These are phyloP conservation scores for Drymodes brunneopygia DNA, from an alignment of 2,113 vertebrate genomes.

Conservation along the genomic window DNA sequence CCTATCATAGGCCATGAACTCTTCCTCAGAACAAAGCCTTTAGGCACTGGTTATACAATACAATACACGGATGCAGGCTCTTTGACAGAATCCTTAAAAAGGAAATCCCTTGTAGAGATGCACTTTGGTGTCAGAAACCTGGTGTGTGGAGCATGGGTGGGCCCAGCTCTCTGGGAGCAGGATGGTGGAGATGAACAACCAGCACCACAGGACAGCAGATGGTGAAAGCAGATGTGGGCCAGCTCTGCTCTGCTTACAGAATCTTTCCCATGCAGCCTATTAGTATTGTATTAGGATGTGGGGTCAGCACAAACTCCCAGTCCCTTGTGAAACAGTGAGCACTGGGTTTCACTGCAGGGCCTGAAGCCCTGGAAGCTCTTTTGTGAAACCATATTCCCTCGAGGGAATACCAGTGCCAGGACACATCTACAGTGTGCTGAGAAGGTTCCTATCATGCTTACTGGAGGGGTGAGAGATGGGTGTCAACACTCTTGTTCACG, in stretches of 20 bases:
- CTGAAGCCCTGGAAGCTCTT: fast-evolving
- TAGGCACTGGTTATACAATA: neutral
- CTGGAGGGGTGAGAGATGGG: neutral
- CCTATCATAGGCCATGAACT: neutral
- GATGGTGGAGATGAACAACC: neutral
- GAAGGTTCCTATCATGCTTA: neutral
- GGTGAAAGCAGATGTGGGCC: neutral
- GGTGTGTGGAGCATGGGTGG: fast-evolving
- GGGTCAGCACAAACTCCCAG: neutral
- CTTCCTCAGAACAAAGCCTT: neutral
- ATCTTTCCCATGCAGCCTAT: no score
- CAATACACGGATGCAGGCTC: neutral
- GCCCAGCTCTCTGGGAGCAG: neutral
- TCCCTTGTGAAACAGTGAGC: neutral
- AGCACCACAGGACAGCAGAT: neutral
- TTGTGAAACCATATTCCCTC: neutral
- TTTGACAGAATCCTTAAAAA: neutral
- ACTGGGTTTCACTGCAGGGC: neutral
- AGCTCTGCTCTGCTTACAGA: neutral
- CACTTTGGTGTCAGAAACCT: neutral
- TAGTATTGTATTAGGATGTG: neutral
- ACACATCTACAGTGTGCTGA: neutral
- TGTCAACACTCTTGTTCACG: neutral
- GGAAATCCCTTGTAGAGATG: neutral
- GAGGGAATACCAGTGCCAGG: neutral